Percentiles rank a stretch among this genome's conserved stretches.
Conservation (phyloP, 2,113 vertebrate species). For the Rousettus leschenaultii region DNA sequence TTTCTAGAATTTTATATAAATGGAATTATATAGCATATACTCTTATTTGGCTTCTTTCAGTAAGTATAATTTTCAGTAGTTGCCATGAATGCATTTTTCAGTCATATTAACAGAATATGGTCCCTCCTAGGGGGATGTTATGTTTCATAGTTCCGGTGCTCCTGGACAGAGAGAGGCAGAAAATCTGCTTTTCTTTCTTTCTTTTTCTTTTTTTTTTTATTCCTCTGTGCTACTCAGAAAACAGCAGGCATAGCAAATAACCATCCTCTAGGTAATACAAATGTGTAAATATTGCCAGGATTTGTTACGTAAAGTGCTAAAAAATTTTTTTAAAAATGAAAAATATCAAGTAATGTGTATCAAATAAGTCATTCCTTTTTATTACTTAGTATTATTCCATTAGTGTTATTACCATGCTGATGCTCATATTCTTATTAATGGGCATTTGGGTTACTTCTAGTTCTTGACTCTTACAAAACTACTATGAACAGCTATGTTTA, state of each 20-base stretch:
- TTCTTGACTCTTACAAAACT: neutral
- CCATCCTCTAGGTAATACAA: conserved; percentile 46
- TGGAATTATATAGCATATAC: neutral
- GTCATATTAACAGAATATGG: too few relatives aligned
- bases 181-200: neutral
- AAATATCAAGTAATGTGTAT: neutral
- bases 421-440: neutral
- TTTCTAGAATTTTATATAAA: neutral
- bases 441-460: neutral
- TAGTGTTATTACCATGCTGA: neutral
- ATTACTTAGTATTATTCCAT: neutral
- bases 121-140: too few relatives aligned
- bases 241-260: conserved; percentile 43
- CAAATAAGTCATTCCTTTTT: neutral
- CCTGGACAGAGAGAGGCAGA: neutral
- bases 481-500: neutral
- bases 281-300: conserved; percentile 60
- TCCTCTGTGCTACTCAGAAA: neutral
- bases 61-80: neutral
- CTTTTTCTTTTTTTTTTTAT: neutral
- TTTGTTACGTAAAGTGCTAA: conserved; percentile 61
- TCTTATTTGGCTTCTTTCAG: neutral
- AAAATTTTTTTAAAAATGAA: conserved; percentile 7
- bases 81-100: too few relatives aligned
- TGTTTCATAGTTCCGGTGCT: neutral